Evolutionary conservation across 1,140 invertebrate genomes (phyloP).

Genomic region (Neodiprion virginianus): DNA sequence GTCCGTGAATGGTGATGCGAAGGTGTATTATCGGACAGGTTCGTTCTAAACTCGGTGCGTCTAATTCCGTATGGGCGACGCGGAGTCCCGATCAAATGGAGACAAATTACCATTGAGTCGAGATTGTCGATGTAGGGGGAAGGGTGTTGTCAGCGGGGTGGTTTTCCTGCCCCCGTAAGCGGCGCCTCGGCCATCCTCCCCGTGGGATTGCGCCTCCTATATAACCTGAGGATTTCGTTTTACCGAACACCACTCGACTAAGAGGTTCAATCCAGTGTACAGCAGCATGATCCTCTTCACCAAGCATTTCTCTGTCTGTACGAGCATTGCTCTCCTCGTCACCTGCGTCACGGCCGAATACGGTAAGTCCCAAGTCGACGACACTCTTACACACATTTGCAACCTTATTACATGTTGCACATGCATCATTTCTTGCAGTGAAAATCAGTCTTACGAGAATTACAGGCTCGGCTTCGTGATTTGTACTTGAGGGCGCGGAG

Average conservation of each 20-base stretch:
- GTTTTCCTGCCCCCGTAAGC: constrained; percentile 21
- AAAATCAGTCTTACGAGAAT: too few species aligned
- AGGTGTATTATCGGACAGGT: too few species aligned
- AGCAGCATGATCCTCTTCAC: constrained; percentile 21
- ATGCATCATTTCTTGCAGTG: too few species aligned
- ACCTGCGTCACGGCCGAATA: constrained; percentile 38
- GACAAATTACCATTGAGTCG: constrained; percentile 49
- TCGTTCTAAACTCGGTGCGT: not conserved
- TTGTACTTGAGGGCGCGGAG: too few species aligned
- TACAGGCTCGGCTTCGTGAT: too few species aligned
- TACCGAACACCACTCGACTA: constrained; percentile 35
- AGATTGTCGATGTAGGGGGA: constrained; percentile 39
- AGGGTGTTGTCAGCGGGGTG: constrained; percentile 16
- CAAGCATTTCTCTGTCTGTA: constrained; percentile 21
- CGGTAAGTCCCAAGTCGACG: constrained; percentile 34
- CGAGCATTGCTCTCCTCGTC: constrained; percentile 32
- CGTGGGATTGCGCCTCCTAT: constrained; percentile 34
- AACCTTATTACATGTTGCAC: too few species aligned
- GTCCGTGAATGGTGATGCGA: too few species aligned
- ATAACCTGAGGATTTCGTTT: constrained; percentile 32
- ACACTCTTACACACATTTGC: too few species aligned
- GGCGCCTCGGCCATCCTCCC: constrained; percentile 7
- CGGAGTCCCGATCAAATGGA: constrained; percentile 51
- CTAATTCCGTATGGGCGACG: constrained; percentile 54
- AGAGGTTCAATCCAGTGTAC: constrained; percentile 9